Evolutionary conservation across 2,888 invertebrate genomes (phyloP), one percentile per base, ranked within the genome.

Genomic region (Netelia melanura): DNA sequence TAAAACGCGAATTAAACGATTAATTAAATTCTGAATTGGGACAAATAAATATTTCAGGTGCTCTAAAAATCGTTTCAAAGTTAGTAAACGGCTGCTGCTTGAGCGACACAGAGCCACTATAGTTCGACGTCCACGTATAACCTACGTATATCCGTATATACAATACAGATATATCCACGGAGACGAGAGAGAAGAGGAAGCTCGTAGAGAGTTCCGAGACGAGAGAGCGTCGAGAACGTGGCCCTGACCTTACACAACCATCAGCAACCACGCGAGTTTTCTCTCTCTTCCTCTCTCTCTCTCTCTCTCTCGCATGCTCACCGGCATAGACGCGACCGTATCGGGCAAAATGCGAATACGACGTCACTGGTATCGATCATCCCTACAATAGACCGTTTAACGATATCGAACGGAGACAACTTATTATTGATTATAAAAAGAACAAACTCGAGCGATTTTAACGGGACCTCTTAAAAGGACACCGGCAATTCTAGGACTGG

Each of bases 191-290:
- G 74, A 44, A 58, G 43, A 43, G 77, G 77, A 79, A 68, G 67
- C 68, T 38, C 23, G 81, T 65, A 83, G 84, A 83, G 76, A 85
- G 86, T 70, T 85, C 87, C 87, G 86, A 74, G 79, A 74, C 54
- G 65, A 77, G 48, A 67, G 77, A 58, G 88, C 74, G 72, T 77
- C 72, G 83, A 86, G 84, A 85, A 87, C 87, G 86, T 90, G 90
- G 87, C 92, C 92, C 89, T 92, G 92, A 92, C 92, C 92, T 92
- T 92, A 88, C 90, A 81, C 88, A 91, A 91, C 88, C 79, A 79
- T 79, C 79, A 76, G 68, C 76, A 79, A 84, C 86, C 84, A 81
- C 81, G 81, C 84, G 78, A 43, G 62, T 70, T 62, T 85, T 70
- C 71, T 23, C 61, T 56, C 54, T 71, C 14, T 62, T 58, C 48